These are phyloP conservation scores for Calyptomena viridis DNA, from an alignment of 2,113 vertebrate genomes.

Conservation along the genomic window DNA sequence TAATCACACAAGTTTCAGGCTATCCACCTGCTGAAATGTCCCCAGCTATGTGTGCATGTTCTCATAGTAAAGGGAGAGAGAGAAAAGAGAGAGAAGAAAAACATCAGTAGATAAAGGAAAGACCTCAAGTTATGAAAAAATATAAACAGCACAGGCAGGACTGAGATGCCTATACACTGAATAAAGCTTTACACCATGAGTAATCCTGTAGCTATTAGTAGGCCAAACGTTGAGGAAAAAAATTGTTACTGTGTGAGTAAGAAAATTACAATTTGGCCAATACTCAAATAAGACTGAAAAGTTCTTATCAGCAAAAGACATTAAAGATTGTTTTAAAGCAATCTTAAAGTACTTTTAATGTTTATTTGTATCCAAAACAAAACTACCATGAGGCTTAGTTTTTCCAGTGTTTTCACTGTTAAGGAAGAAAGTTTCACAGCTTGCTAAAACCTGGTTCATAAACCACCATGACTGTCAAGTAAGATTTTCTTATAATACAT, in stretches of 20 bases:
- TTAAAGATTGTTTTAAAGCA: conserved; percentile 3
- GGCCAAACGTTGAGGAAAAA: background rate
- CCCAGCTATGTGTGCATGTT: background rate
- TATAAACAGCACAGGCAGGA: background rate
- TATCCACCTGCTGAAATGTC: background rate
- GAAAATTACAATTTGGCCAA: background rate
- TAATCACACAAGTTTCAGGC: background rate
- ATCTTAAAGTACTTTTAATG: background rate
- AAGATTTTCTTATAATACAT: conserved; percentile 21
- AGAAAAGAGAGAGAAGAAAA: background rate
- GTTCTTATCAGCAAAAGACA: conserved; percentile 9
- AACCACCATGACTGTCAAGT: conserved; percentile 4
- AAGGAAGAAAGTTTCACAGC: conserved; percentile 22
- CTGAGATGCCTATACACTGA: background rate
- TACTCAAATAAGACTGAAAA: conserved; percentile 8
- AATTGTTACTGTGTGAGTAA: background rate
- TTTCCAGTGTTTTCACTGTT: conserved; percentile 18
- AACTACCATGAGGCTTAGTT: background rate
- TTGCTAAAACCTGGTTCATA: conserved; percentile 1
- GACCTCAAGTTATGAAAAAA: background rate
- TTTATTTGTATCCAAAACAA: conserved; percentile 45
- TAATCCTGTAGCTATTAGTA: background rate
- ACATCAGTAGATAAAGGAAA: background rate
- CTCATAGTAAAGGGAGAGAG: background rate
- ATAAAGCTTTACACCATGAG: background rate